Evolutionary conservation across 2,113 vertebrate genomes (phyloP), one percentile per base, ranked within the genome.

Genomic region (Dipodomys ordii): DNA sequence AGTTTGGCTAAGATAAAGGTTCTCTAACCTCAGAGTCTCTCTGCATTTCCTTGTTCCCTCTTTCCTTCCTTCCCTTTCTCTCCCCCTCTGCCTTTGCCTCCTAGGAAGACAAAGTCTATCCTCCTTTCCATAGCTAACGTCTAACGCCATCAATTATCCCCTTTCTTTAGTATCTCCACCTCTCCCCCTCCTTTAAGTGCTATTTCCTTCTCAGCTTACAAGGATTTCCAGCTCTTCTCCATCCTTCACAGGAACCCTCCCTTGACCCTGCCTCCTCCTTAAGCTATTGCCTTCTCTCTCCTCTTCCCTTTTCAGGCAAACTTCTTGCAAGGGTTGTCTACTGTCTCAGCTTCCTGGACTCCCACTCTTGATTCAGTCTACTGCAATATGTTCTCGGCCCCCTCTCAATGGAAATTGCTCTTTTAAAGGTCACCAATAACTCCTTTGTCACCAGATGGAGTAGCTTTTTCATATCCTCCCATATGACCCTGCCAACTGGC

Each of bases 131-230:
- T 44, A 87, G 57, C 46, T 79, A 94, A 94, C 78, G 60, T 80
- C 60, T 49, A 95, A 74, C 60, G 82, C 88, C 79, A 96, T 95
- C 86, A 97, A 94, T 97, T 95, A 95, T 88, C 28, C 20, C 76
- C 77, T 91, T 87, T 88, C 74, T 90, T 83, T 73, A 64, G 28
- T 96, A 81, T 89, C 65, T 87, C 49, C 32, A 71, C 68, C 30
- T 79, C 93, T 71, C 72, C 68, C 49, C 57, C 53, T 91, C 68
- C 53, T 92, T 79, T 7, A 4, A 90, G 82, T 83, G 60, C 39
- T 94, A 22, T 94, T 95, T 93, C 91, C 79, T 95, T 49, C 67
- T 80, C 44, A 72, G 71, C 83, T 72, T 88, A 76, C 60, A 49
- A 94, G 32, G 72, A 88, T 88, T 93, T 92, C 67, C 65, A 90